These are phyloP conservation scores for Heterohyrax brucei DNA, from an alignment of 2,797 vertebrate species.

Conservation along the genomic window DNA sequence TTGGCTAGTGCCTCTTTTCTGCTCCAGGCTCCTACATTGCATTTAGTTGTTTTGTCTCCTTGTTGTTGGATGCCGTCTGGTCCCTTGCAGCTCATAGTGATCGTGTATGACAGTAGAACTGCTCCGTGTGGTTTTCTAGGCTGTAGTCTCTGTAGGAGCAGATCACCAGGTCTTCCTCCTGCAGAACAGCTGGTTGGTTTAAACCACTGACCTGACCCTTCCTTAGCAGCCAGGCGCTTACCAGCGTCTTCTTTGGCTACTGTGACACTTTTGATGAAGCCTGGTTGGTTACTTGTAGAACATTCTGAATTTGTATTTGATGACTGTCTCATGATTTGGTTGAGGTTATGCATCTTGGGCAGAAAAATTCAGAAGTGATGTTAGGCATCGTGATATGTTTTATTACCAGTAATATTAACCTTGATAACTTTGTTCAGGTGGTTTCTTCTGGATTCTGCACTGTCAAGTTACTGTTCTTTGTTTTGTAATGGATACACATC, in stretches of 20 bases:
- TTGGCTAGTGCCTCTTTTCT: background rate
- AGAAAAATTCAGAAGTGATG: constrained; percentile 5
- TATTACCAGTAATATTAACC: constrained; percentile 55
- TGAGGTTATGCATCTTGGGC: constrained; percentile 47
- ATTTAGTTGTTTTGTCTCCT: constrained; percentile 34
- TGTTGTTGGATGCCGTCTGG: background rate
- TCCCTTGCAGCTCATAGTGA: background rate
- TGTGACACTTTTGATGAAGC: constrained; percentile 51
- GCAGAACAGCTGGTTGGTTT: background rate
- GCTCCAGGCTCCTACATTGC: constrained; percentile 4
- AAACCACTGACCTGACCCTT: background rate
- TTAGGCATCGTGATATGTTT: background rate
- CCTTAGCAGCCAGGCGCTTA: background rate
- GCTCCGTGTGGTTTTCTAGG: background rate
- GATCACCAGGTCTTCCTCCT: too few relatives aligned
- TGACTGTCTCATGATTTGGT: constrained; percentile 59
- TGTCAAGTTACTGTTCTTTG: constrained; percentile 42
- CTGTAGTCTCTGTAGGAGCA: too few relatives aligned
- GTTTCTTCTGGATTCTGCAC: background rate
- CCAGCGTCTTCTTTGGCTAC: background rate
- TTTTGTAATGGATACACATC: constrained; percentile 16
- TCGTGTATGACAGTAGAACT: too few relatives aligned
- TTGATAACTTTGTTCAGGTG: constrained; percentile 56
- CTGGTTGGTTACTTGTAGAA: background rate
- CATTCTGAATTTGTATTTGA: constrained; percentile 61